Evolutionary conservation across 2,888 invertebrate species (phyloP).

Genomic region (Catocala nupta): DNA sequence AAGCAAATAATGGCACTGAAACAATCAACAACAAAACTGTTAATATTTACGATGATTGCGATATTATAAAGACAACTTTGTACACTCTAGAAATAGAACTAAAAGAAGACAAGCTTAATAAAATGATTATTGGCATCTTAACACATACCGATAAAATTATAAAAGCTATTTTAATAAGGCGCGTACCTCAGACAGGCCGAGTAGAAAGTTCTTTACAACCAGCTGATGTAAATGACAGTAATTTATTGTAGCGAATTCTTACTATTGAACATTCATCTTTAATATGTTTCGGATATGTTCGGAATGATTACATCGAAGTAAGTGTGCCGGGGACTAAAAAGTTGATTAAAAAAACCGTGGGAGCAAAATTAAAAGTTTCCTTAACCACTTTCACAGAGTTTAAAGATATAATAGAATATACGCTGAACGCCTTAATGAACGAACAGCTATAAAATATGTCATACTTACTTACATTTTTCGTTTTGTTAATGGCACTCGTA

Average conservation of each 20-base stretch:
- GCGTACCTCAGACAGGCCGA: conserved; percentile 31
- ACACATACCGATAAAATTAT: conserved; percentile 33
- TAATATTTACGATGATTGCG: too few species aligned
- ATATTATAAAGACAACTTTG: too few species aligned
- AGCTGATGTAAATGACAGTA: conserved; percentile 62
- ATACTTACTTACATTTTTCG: not conserved
- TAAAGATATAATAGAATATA: not conserved
- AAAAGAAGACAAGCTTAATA: too few species aligned
- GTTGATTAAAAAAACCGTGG: not conserved
- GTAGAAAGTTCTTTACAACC: conserved; percentile 74
- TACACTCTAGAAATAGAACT: too few species aligned
- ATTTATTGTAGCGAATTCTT: conserved; percentile 59
- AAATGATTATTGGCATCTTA: too few species aligned
- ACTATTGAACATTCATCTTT: conserved; percentile 33
- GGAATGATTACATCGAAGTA: not conserved
- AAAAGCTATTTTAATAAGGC: conserved; percentile 42
- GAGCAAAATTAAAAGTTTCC: not conserved
- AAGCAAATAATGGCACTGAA: too few species aligned
- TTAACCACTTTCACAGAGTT: not conserved
- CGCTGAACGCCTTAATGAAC: not conserved
- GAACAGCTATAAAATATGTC: not conserved
- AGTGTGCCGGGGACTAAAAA: not conserved
- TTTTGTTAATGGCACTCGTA: not conserved
- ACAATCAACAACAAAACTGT: too few species aligned
- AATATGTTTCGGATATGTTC: conserved; percentile 34